Percentiles rank a stretch among this genome's conserved stretches.
Evolutionary conservation across 2,797 vertebrate genomes (phyloP).

Genomic region (Kryptopterus vitreolus): DNA sequence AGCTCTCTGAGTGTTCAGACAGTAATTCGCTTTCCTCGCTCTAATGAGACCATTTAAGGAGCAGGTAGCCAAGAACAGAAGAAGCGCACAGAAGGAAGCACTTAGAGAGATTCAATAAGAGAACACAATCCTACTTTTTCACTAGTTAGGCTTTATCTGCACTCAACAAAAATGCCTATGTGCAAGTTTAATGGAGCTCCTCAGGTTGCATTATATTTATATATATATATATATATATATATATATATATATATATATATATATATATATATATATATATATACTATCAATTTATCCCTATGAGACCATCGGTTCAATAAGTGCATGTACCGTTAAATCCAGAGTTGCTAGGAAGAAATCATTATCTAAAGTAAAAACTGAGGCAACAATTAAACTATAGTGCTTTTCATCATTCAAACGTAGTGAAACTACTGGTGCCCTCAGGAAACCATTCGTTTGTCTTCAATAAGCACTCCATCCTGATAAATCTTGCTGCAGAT

Average conservation of each 20-base stretch:
- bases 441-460: no score
- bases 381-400: not conserved
- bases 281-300: slow-evolving; percentile 39
- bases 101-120: slow-evolving; percentile 53
- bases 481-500: not conserved
- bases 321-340: slow-evolving; percentile 2
- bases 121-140: slow-evolving; percentile 35
- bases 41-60: slow-evolving; percentile 72
- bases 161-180: slow-evolving; percentile 26
- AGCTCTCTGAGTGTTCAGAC: slow-evolving; percentile 66
- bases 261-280: no score
- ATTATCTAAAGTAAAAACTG: no score
- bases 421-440: not conserved
- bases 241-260: no score
- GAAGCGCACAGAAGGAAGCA: slow-evolving; percentile 54
- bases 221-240: no score
- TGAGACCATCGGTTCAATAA: slow-evolving; percentile 1
- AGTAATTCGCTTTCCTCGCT: slow-evolving; percentile 62
- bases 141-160: slow-evolving; percentile 31
- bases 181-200: slow-evolving; percentile 43
- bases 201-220: slow-evolving; percentile 53
- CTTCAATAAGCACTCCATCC: not conserved
- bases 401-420: not conserved
- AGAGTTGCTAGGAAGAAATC: not conserved
- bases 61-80: slow-evolving; percentile 59